Conservation (phyloP, 2,888 invertebrate species). For the Bellardia pandia region DNA sequence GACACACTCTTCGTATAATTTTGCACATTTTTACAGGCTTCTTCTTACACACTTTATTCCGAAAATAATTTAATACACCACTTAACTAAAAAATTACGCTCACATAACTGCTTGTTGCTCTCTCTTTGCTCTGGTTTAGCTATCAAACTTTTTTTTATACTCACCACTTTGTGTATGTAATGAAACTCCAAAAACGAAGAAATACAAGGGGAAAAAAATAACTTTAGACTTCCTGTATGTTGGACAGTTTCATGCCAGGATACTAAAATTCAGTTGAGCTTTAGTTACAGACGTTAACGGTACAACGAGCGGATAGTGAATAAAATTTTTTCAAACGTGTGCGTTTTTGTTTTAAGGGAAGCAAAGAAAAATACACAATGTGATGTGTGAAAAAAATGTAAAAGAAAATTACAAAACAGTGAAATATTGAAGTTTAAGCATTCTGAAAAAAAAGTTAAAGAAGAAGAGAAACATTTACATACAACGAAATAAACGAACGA, state of each 20-base stretch:
- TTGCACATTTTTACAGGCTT: background rate
- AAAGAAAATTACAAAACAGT: slow-evolving; percentile 27
- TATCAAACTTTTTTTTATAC: slow-evolving; percentile 58
- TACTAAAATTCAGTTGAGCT: slow-evolving; percentile 81
- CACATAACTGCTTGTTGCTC: background rate
- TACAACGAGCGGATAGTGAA: slow-evolving; percentile 75
- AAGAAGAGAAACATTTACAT: slow-evolving; percentile 33
- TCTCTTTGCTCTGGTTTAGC: slow-evolving; percentile 8
- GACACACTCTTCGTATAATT: slow-evolving; percentile 10
- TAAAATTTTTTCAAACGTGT: slow-evolving; percentile 20
- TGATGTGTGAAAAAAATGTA: slow-evolving; percentile 26
- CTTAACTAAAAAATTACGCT: background rate
- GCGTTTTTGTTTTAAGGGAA: slow-evolving; percentile 40
- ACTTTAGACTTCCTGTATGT: slow-evolving; percentile 76
- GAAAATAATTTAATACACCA: slow-evolving; percentile 40
- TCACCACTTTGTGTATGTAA: slow-evolving; percentile 76
- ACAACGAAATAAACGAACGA: slow-evolving; percentile 62
- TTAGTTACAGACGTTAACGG: slow-evolving; percentile 81
- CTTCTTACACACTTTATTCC: slow-evolving; percentile 22
- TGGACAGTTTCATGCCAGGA: slow-evolving; percentile 76
- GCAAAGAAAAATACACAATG: slow-evolving; percentile 12
- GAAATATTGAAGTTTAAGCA: slow-evolving; percentile 50
- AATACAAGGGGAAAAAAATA: slow-evolving; percentile 69
- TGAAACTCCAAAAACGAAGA: slow-evolving; percentile 60
- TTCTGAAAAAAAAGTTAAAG: slow-evolving; percentile 33